Percentiles rank a stretch among this genome's conserved stretches.
Evolutionary conservation across 2,113 vertebrate species (phyloP).

Genomic region (Candoia aspera): DNA sequence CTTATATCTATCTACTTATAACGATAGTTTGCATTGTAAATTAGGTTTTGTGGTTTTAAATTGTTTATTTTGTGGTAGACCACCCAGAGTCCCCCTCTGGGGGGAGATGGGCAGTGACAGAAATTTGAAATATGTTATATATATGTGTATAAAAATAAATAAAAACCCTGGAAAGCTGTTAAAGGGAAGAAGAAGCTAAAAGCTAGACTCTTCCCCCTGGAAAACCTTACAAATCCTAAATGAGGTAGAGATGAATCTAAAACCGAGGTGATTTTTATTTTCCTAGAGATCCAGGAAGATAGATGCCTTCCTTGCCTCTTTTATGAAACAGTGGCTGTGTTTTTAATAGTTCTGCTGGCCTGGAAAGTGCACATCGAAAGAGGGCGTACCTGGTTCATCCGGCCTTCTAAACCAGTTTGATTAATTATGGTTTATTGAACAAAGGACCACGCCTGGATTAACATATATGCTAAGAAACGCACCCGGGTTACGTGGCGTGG

Average conservation of each 20-base stretch:
- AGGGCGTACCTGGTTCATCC: background rate
- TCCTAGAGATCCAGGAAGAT: background rate
- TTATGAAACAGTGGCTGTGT: background rate
- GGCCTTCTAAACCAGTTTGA: background rate
- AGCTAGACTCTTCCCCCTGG: too few relatives aligned
- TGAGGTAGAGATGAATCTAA: background rate
- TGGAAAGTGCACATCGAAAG: too few relatives aligned
- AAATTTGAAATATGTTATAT: too few relatives aligned
- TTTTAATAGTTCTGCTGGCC: background rate
- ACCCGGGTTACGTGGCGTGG: background rate
- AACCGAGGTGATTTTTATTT: background rate
- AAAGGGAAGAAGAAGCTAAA: background rate
- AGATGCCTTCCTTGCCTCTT: background rate
- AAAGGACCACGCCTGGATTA: background rate
- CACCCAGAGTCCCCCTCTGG: too few relatives aligned
- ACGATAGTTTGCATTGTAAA: too few relatives aligned
- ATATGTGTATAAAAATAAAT: too few relatives aligned
- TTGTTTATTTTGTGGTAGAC: too few relatives aligned
- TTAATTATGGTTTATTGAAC: background rate
- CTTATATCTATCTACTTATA: too few relatives aligned
- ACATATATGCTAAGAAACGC: background rate
- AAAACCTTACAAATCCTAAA: background rate
- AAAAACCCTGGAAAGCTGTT: background rate
- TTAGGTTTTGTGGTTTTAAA: too few relatives aligned
- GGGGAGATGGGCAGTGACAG: too few relatives aligned